Conservation (phyloP, 2,888 invertebrate genomes). For the Brenthis hecate region DNA sequence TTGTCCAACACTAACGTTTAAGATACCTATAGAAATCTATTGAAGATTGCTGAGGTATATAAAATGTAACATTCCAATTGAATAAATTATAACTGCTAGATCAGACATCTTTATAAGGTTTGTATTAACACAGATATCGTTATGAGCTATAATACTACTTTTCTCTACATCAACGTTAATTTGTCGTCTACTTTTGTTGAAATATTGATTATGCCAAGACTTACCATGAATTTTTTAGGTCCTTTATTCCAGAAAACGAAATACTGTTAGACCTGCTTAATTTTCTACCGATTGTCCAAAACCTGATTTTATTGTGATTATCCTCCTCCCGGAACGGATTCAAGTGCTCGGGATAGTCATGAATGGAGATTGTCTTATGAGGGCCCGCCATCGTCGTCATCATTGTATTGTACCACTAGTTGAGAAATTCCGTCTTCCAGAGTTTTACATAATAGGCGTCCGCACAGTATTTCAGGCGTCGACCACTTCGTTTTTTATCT, state of each 20-base stretch:
- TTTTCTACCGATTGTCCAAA: constrained; percentile 83
- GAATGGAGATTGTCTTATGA: constrained; percentile 81
- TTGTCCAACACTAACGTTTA: neutral
- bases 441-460: constrained; percentile 74
- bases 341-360: constrained; percentile 89
- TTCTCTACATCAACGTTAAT: neutral
- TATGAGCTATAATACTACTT: neutral
- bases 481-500: constrained; percentile 72
- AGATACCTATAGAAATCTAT: too few relatives aligned
- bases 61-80: too few relatives aligned
- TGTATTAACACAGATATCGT: too few relatives aligned
- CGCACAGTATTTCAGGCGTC: constrained; percentile 56
- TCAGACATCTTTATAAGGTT: too few relatives aligned
- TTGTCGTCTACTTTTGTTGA: neutral
- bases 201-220: constrained; percentile 45
- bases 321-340: constrained; percentile 89
- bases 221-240: constrained; percentile 83
- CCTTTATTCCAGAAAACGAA: constrained; percentile 81
- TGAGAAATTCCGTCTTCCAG: constrained; percentile 53
- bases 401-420: constrained; percentile 52
- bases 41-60: too few relatives aligned
- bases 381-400: constrained; percentile 71
- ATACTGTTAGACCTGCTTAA: constrained; percentile 84
- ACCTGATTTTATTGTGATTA: constrained; percentile 83
- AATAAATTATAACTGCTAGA: too few relatives aligned